A percentile compares a stretch with the other conserved stretches of the same genome.
phyloP scores from a whole-genome alignment of 2,797 vertebrate species.

The Coluber constrictor region DNA sequence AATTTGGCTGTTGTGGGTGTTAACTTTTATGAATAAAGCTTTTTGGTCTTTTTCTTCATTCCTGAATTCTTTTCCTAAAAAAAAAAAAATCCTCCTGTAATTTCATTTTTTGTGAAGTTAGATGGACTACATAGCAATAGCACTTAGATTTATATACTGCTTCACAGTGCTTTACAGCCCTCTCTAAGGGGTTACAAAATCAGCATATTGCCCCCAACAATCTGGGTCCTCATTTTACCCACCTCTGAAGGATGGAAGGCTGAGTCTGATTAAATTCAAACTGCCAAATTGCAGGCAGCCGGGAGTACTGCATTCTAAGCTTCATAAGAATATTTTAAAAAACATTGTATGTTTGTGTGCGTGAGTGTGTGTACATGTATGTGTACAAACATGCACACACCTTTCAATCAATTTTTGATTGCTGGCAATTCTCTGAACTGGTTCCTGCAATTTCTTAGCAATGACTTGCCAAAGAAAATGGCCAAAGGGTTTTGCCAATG shows the following conservation, averaged over 20 bases:
- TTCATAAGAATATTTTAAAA: neutral
- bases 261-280: no score
- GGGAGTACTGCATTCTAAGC: neutral
- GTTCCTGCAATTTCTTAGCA: neutral
- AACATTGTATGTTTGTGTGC: no score
- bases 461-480: no score
- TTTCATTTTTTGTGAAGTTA: conserved; percentile 8
- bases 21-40: conserved; percentile 11
- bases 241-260: no score
- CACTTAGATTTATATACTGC: no score
- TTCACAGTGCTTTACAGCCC: no score
- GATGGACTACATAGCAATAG: neutral
- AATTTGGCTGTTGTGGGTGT: no score
- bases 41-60: conserved; percentile 11
- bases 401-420: neutral
- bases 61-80: conserved; percentile 26
- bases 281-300: no score
- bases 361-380: neutral
- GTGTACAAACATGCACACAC: neutral
- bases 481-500: neutral
- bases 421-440: neutral
- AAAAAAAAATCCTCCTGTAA: conserved; percentile 9
- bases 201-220: no score
- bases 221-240: no score
- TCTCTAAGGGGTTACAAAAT: no score